Conservation (phyloP, 2,888 invertebrate species). For the Ferrisia virgata region DNA sequence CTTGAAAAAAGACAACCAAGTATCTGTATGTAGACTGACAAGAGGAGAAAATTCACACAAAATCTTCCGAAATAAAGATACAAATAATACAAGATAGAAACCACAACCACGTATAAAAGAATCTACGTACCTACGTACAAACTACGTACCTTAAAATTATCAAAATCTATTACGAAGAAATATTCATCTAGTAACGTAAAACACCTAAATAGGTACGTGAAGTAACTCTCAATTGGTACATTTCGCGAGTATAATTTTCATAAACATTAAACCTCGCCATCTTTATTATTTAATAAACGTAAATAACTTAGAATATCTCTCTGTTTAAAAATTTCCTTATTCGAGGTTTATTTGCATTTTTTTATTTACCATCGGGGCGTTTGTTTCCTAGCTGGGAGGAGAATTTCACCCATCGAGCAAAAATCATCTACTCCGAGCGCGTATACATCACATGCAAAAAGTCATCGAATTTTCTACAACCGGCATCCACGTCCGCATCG, state of each 20-base stretch:
- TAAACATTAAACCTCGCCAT: not conserved
- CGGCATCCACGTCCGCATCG: no score
- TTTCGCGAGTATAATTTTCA: not conserved
- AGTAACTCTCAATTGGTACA: not conserved
- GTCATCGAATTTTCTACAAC: not conserved
- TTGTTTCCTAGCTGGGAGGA: no score
- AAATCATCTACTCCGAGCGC: not conserved
- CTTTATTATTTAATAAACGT: not conserved
- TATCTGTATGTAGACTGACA: no score
- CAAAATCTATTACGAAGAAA: not conserved
- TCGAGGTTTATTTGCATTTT: constrained; percentile 9
- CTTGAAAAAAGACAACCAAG: no score
- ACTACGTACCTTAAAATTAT: not conserved
- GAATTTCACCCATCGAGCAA: not conserved
- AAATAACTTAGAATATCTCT: not conserved
- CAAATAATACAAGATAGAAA: not conserved
- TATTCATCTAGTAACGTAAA: not conserved
- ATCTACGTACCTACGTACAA: no score
- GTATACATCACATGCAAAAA: constrained; percentile 8
- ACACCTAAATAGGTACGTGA: not conserved
- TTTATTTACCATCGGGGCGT: not conserved
- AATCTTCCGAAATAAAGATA: not conserved
- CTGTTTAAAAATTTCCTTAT: not conserved
- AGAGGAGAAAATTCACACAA: no score
- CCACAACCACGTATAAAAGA: not conserved